Conservation (phyloP, 2,888 invertebrate species). For the Nemapogon koenigi region DNA sequence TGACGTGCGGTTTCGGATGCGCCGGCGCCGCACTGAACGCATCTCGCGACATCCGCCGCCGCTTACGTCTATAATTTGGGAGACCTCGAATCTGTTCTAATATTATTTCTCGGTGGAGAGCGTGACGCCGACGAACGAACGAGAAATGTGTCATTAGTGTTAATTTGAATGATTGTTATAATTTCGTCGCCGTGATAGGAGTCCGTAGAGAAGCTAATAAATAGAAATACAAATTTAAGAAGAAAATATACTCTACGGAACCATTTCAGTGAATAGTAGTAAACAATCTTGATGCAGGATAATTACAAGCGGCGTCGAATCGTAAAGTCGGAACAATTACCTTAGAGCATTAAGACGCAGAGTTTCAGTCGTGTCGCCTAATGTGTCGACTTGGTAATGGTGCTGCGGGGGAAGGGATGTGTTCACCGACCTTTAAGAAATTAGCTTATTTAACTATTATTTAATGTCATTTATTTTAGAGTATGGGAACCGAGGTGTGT, state of each 20-base stretch:
- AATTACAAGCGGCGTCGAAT: constrained; percentile 34
- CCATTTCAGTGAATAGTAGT: background rate
- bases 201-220: constrained; percentile 1
- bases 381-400: constrained; percentile 42
- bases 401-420: constrained; percentile 25
- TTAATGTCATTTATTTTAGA: constrained; percentile 44
- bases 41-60: constrained; percentile 52
- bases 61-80: constrained; percentile 55
- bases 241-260: background rate
- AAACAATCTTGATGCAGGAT: constrained; percentile 23
- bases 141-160: constrained; percentile 59
- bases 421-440: constrained; percentile 34
- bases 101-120: constrained; percentile 49
- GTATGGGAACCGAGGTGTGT: constrained; percentile 30
- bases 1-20: constrained; percentile 58
- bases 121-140: constrained; percentile 50
- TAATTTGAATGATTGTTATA: constrained; percentile 49
- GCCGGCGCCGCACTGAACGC: constrained; percentile 45
- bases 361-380: constrained; percentile 30
- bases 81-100: constrained; percentile 62
- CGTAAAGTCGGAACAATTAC: constrained; percentile 42
- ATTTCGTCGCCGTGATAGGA: constrained; percentile 23
- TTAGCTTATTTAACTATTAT: constrained; percentile 51
- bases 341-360: constrained; percentile 25
- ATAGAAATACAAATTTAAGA: background rate